Evolutionary conservation across 2,888 invertebrate species (phyloP).

Genomic region (Kuschelorhynchus macadamiae): DNA sequence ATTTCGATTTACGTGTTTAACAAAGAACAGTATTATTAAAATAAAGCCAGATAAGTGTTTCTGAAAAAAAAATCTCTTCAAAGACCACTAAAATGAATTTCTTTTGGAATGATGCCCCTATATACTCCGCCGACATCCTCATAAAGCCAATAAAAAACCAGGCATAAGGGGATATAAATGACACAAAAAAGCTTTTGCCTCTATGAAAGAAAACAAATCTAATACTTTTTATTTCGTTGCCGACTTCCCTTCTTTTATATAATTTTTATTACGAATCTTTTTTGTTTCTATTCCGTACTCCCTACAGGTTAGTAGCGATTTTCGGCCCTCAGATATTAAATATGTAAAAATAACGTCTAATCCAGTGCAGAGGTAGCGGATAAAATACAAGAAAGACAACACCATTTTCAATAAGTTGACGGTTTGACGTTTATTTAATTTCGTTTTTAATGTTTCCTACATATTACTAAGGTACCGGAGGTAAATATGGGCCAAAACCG

Average conservation of each 20-base stretch:
- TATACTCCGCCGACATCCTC: constrained; percentile 32
- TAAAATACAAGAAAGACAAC: no score
- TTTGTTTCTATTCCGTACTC: no score
- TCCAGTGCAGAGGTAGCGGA: no score
- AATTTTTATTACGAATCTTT: constrained; percentile 5
- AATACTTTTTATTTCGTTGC: constrained; percentile 23
- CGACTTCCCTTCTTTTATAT: constrained; percentile 12
- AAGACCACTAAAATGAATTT: constrained; percentile 13
- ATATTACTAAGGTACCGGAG: no score
- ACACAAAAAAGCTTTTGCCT: constrained; percentile 41
- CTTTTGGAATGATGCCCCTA: constrained; percentile 9
- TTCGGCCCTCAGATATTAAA: no score
- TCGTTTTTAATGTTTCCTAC: no score
- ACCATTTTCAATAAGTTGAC: no score
- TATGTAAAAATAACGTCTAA: no score
- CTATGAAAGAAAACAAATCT: constrained; percentile 25
- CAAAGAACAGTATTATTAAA: not conserved
- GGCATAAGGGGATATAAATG: constrained; percentile 33
- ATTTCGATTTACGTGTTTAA: no score
- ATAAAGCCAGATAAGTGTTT: constrained; percentile 17
- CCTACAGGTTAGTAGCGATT: no score
- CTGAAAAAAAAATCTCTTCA: constrained; percentile 1
- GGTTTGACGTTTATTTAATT: no score
- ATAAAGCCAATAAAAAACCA: constrained; percentile 42
- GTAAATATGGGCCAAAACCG: no score